Evolutionary conservation across 2,797 vertebrate genomes (phyloP), one percentile per base, ranked within the genome.

Genomic region (Intellagama lesueurii): DNA sequence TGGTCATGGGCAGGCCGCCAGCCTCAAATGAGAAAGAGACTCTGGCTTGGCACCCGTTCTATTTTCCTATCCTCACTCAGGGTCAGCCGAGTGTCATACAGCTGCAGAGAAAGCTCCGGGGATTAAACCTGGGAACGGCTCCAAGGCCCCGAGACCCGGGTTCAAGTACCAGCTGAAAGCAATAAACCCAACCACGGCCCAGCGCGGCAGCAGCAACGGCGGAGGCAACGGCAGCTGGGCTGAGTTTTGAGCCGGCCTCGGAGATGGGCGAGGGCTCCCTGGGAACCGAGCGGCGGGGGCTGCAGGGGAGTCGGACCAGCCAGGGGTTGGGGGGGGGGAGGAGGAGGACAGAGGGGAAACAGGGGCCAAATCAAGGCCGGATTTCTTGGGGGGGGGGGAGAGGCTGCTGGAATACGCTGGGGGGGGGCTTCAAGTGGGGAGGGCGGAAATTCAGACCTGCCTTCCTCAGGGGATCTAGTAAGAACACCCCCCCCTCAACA

Each of bases 161-260:
- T 99, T 99, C 99, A 99, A 99, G 99, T 99, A 99, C 99, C 99
- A 99, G 99, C 99, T 99, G 99, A 99, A 99, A 99, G 99, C 98
- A 99, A 99, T 99, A 99, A 99, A 98, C 98, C 98, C 52, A 98
- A 99, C 98, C 98, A 98, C 98, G 98, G 98, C 40, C 40, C 1
- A 40, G 40, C 9, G 52, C 9, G 52, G 52, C 52, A 2, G 52
- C 52, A 2, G 52, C 52, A 1, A 7, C 52, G 3, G 52, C 52
- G 1, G 52, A 5, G 8, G 52, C 52, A 52, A 52, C 49, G 9
- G 52, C 98, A 99, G 98, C 99, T 81, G 99, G 98, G 98, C 97
- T 96, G 98, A 97, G 96, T 96, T 97, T 97, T 56, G 40, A 96
- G 96, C 95, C 96, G 96, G 97, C 97, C 97, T 97, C 97, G 96